Evolutionary conservation across 1,140 invertebrate genomes (phyloP), one percentile per base, ranked within the genome.

Genomic region (Lethrus apterus): DNA sequence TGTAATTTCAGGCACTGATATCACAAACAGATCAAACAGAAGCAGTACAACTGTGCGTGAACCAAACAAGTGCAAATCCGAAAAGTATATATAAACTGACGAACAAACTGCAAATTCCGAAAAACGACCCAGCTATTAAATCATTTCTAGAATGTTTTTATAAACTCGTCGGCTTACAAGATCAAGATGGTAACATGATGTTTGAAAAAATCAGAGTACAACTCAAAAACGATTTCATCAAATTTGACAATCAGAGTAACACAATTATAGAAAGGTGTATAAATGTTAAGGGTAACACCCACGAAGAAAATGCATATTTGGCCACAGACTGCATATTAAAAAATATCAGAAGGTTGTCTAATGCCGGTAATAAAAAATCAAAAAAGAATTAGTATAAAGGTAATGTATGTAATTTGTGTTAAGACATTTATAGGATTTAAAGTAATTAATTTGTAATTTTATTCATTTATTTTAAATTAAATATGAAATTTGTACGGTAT

Each of bases 191-290:
- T 21, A 19, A 38, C 18, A 38, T 38, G 35, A 38, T 21, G 10
- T 38, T 38, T 17, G 35, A 38, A 23, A 38, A 38, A 8, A 38
- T 38, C 20, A 38, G 35, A 21, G 35, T 21, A 23, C 35, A 38
- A 38, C 18, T 38, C 11, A 38, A 38, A 19, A 38, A 38, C 18
- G 35, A 38, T 19, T 38, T 38, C 9, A 21, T 38, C 20, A 38
- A 38, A 19, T 38, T 21, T 11, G 35, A 38, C 14, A 38, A 18
- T 2, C 19, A 38, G 3, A 38, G 35, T 17, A n/a, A n/a, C n/a
- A n/a, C n/a, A n/a, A 21, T 38, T 14, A 21, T 38, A 3, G 35
- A 38, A 8, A 38, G 19, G 4, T 38, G 35, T 21, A 14, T 17
- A 3, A 10, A 19, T 13, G 18, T 20, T 10, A 20, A 38, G n/a